Evolutionary conservation across 2,888 invertebrate genomes (phyloP), one percentile per base, ranked within the genome.

Genomic region (Drosophila putrida): DNA sequence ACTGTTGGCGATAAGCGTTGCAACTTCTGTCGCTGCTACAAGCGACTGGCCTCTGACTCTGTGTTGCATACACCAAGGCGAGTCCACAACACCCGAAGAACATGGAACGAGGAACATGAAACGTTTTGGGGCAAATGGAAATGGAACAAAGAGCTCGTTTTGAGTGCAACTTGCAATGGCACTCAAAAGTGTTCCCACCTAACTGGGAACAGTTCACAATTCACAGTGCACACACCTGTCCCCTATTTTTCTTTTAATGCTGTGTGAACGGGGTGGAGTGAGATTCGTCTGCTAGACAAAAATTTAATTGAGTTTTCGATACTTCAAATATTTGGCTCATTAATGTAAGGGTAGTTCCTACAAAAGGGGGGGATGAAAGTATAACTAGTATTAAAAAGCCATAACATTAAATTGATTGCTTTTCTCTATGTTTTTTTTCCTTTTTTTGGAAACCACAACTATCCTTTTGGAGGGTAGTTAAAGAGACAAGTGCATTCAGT

Each of bases 11-110:
- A 20, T 20, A 20, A 25, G 27, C 25, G 46, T 44, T 82, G 81
- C 81, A 82, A 86, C 82, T 87, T 74, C 67, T 78, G 81, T 66
- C 81, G 77, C 81, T 78, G 72, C 84, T 75, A 46, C 60, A 67
- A 84, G 82, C 82, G 87, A 82, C 82, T 81, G 78, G 43, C 35
- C 44, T 53, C 41, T 54, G 50, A 54, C 39, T 61, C 47, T 41
- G 41, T 60, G 76, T 69, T 81, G 78, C 78, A 78, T 78, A 66
- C 64, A 41, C 47, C 53, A 39, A 44, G 33, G 38, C 60, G 60
- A 70, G 58, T 15, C n/a, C 28, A 6, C 31, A 49, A 39, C 38
- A 51, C 25, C 2, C 20, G 20, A 20, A 20, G 13, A 6, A 49
- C 35, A 31, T 6, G 6, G 8, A 6, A 53, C 53, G 54, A 54